Percentiles rank a stretch among this genome's conserved stretches.
Evolutionary conservation across 2,797 vertebrate species (phyloP).

Genomic region (Chloroceryle inda): DNA sequence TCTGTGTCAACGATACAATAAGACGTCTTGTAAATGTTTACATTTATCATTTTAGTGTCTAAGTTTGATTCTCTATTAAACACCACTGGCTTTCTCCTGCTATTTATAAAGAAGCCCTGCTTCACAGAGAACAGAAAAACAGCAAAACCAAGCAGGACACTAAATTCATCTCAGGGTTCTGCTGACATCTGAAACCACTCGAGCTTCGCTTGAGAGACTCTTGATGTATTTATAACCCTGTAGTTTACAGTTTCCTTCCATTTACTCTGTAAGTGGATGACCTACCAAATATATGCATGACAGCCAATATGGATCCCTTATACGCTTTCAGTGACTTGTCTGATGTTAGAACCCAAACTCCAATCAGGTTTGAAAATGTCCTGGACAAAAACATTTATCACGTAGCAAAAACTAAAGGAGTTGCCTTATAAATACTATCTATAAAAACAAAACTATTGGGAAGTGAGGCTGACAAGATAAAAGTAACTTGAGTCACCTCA

Average conservation of each 20-base stretch:
- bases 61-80: conserved; percentile 35
- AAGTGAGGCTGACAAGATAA: neutral
- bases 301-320: neutral
- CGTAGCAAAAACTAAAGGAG: neutral
- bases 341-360: neutral
- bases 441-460: neutral
- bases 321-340: neutral
- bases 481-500: conserved; percentile 3
- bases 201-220: conserved; percentile 37
- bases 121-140: neutral
- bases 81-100: neutral
- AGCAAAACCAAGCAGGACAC: conserved; percentile 35
- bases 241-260: conserved; percentile 46
- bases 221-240: conserved; percentile 68
- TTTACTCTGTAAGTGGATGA: neutral
- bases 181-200: conserved; percentile 66
- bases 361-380: neutral
- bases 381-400: neutral
- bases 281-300: neutral
- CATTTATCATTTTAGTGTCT: conserved; percentile 12
- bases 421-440: neutral
- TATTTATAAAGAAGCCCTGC: conserved; percentile 8
- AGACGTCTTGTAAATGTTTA: conserved; percentile 20
- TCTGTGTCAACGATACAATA: neutral
- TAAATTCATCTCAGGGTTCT: conserved; percentile 41